Conservation (phyloP, 2,888 invertebrate species). For the Nomada hirtipes region DNA sequence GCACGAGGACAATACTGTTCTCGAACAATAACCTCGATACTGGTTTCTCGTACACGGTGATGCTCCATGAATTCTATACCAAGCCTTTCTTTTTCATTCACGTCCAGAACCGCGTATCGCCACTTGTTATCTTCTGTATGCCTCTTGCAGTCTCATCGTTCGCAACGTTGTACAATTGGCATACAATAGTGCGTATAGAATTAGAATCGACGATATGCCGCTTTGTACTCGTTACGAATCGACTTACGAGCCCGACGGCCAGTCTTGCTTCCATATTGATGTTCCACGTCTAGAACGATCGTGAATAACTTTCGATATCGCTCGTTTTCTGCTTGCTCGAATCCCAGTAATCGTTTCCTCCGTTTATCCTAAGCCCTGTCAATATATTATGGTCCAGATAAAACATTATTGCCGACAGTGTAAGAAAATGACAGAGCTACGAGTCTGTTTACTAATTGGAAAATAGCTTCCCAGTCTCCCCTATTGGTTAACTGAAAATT, state of each 20-base stretch:
- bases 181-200: slow-evolving; percentile 69
- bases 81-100: slow-evolving; percentile 30
- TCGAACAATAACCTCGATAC: slow-evolving; percentile 60
- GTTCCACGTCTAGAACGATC: slow-evolving; percentile 18
- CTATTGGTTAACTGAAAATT: no score
- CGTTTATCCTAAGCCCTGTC: rapidly evolving
- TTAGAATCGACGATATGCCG: slow-evolving; percentile 64
- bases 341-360: background rate
- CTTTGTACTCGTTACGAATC: slow-evolving; percentile 65
- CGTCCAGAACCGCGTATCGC: slow-evolving; percentile 48
- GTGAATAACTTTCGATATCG: slow-evolving; percentile 12
- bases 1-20: slow-evolving; percentile 51
- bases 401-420: no score
- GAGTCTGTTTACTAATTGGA: no score
- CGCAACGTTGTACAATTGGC: slow-evolving; percentile 58
- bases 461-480: no score
- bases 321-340: slow-evolving; percentile 5
- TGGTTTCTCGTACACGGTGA: slow-evolving; percentile 35
- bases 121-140: slow-evolving; percentile 62
- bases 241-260: slow-evolving; percentile 54
- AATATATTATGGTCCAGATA: no score
- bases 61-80: slow-evolving; percentile 44
- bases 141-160: slow-evolving; percentile 51
- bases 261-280: slow-evolving; percentile 21
- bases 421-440: no score